Evolutionary conservation across 2,888 invertebrate species (phyloP).

Genomic region (Drosophila macrospina): DNA sequence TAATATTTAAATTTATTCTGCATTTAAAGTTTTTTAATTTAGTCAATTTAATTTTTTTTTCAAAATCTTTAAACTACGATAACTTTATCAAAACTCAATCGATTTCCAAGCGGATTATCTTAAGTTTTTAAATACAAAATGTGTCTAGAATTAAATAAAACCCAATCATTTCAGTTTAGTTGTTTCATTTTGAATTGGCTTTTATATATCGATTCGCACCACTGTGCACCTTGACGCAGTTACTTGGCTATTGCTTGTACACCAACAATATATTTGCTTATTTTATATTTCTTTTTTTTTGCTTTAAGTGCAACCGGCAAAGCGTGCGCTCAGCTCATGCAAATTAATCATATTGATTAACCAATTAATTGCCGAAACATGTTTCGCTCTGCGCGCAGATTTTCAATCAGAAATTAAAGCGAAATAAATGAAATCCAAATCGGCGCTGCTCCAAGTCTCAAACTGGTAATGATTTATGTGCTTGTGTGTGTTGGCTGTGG

Average conservation of each 20-base stretch:
- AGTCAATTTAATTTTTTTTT: neutral
- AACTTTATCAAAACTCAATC: too few species aligned
- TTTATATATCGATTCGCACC: neutral
- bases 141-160: too few species aligned
- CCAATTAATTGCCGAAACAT: constrained; percentile 76
- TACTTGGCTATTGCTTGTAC: constrained; percentile 31
- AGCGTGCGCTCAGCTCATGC: constrained; percentile 69
- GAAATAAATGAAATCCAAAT: constrained; percentile 57
- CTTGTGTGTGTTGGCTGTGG: constrained; percentile 17
- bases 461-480: constrained; percentile 77
- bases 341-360: constrained; percentile 78
- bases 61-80: too few species aligned
- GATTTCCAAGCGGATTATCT: too few species aligned
- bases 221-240: constrained; percentile 24
- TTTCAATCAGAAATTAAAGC: constrained; percentile 73
- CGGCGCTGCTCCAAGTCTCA: constrained; percentile 11
- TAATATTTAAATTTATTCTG: too few species aligned
- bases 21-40: neutral
- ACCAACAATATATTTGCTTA: constrained; percentile 25
- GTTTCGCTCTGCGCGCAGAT: constrained; percentile 63
- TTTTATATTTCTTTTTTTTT: neutral
- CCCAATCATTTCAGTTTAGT: too few species aligned
- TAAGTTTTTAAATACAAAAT: too few species aligned
- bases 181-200: neutral
- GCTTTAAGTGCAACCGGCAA: constrained; percentile 35